Evolutionary conservation across 2,888 invertebrate genomes (phyloP), one percentile per base, ranked within the genome.

Genomic region (Phanerotoma sp.): DNA sequence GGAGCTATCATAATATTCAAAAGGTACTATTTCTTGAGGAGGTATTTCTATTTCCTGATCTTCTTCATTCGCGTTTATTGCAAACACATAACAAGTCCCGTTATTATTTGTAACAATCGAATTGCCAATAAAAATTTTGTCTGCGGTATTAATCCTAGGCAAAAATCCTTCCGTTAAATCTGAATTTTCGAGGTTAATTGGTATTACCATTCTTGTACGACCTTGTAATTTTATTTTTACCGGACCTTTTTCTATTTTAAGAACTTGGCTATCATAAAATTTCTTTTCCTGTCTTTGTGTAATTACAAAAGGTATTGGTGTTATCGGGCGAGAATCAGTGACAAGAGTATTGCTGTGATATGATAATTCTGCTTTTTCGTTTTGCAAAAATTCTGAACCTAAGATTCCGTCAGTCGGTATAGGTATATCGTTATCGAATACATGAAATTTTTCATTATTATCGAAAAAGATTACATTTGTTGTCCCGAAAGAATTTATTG

Each of bases 81-180:
- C 51, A n/a, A 32, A 15, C 5, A 54, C 50, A 13, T 47, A 35
- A 22, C 49, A 44, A 11, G 28, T 40, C 5, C 51, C 51, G 25
- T 53, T 35, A 2, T 38, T 15, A 20, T 47, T 50, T 5, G 38
- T 46, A 3, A 57, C 57, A 10, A 51, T 16, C 6, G 50, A 49
- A 11, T 57, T 49, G 21, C 53, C 57, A 21, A 51, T 41, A 25
- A 45, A 57, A 9, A 57, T n/a, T 11, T 41, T 20, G 5, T 50
- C 50, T 1, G 15, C 18, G 5, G 45, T 50, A 4, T 7, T 11
- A 5, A 54, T 33, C 28, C 16, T n/a, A 4, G 50, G 54, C 25
- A 54, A 21, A 30, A 25, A 54, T 9, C 50, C 45, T 16, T 22
- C 18, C 5, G 25, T 33, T 25, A 45, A 5, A 16, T 35, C 28